Conservation (phyloP, 1,140 invertebrate genomes). For the Cephus cinctus region DNA sequence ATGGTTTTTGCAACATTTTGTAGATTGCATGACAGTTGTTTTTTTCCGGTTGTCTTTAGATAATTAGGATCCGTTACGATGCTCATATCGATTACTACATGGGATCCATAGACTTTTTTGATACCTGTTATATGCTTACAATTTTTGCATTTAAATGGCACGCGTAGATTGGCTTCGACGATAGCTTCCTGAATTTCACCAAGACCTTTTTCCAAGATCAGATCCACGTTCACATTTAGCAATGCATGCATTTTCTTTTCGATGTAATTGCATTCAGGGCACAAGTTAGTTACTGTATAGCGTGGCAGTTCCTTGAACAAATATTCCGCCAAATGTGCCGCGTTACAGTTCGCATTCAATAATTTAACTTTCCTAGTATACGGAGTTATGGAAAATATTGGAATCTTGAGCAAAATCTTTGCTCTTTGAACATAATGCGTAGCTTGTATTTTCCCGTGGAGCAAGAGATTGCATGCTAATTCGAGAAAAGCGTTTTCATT, state of each 20-base stretch:
- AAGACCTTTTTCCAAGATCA: not conserved
- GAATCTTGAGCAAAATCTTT: not conserved
- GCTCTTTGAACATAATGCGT: not conserved
- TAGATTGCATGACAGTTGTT: too few relatives aligned
- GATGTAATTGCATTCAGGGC: not conserved
- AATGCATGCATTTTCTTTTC: not conserved
- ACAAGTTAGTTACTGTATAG: not conserved
- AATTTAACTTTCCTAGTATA: conserved; percentile 3
- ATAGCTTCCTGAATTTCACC: conserved; percentile 3
- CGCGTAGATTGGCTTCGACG: not conserved
- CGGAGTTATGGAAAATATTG: not conserved
- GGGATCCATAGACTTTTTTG: not conserved
- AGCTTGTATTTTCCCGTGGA: not conserved
- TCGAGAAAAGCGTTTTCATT: not conserved
- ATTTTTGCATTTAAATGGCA: not conserved
- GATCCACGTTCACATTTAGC: not conserved
- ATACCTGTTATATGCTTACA: not conserved
- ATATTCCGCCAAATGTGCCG: not conserved
- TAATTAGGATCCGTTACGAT: conserved; percentile 1
- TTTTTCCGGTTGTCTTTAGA: too few relatives aligned
- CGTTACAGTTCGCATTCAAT: not conserved
- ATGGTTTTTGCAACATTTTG: too few relatives aligned
- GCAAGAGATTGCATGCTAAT: not conserved
- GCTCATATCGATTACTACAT: not conserved
- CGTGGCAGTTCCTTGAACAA: not conserved